Conservation (phyloP, 1,140 invertebrate genomes). For the Neodiprion virginianus region DNA sequence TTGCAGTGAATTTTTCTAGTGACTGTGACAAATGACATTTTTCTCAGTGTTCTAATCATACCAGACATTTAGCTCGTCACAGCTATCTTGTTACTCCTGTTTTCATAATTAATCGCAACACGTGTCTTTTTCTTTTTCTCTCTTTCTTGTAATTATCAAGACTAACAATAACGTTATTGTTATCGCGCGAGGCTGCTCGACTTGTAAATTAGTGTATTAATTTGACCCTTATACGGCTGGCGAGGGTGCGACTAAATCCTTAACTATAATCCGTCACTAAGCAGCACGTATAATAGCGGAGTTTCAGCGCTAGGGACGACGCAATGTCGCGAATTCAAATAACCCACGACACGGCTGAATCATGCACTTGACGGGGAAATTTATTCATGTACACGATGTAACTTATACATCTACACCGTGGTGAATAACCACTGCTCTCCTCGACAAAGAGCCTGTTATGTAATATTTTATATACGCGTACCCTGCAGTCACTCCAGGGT, state of each 20-base stretch:
- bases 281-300: neutral
- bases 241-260: neutral
- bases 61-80: no score
- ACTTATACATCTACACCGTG: neutral
- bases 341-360: neutral
- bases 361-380: neutral
- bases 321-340: neutral
- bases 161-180: neutral
- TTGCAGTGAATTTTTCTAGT: no score
- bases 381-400: neutral
- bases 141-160: no score
- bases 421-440: neutral
- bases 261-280: neutral
- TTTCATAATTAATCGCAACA: no score
- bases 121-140: no score
- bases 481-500: no score
- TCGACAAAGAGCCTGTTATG: neutral
- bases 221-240: neutral
- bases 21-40: no score
- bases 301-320: neutral
- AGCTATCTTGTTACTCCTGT: no score
- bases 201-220: neutral
- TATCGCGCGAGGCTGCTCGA: neutral
- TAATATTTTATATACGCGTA: no score
- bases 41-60: no score